Evolutionary conservation across 2,888 invertebrate genomes (phyloP), one percentile per base, ranked within the genome.

Genomic region (Germaria angustata): DNA sequence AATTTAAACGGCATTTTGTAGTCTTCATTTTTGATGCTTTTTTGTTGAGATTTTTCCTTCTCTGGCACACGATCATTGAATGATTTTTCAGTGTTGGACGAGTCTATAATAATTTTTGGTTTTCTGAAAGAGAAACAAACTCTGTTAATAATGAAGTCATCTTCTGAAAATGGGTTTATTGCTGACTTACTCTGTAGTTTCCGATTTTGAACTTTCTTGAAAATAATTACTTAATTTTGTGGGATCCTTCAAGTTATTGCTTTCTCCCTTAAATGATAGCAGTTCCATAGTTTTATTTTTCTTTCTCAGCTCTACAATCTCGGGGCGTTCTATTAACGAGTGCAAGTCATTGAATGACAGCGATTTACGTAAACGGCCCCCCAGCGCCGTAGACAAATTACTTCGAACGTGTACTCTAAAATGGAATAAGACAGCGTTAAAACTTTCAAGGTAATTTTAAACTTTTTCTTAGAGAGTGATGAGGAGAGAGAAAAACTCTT

Each of bases 301-400:
- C 11, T 72, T 72, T 20, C 68, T 49, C 3, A 77, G 28, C 39
- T 72, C 75, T 15, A 17, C 8, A 24, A 76, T 63, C 36, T 79
- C 73, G 1, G 36, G 53, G 9, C 61, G 61, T 28, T 73, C 83
- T 9, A 44, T 15, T 8, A 78, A 57, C 9, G 71, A 84, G 15
- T 78, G 82, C 7, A 90, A 75, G 81, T 90, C 90, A 32, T 90
- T 88, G 39, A 87, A 87, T 15, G 90, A 90, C 8, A 87, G 87
- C 3, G 86, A 87, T 80, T 89, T 88, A 2, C 86, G 86, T 6
- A 90, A 77, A 49, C 79, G 71, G 28, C 87, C 87, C 15, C 86
- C 86, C 72, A 85, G 34, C 65, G 80, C 5, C 75, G 87, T 22
- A 73, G 86, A 80, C 69, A 80, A 68, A 20, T 65, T 75, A 22